Percentiles rank a stretch among this genome's conserved stretches.
phyloP scores from a whole-genome alignment of 2,797 vertebrate genomes.

The Parauchenoglanis ngamensis region DNA sequence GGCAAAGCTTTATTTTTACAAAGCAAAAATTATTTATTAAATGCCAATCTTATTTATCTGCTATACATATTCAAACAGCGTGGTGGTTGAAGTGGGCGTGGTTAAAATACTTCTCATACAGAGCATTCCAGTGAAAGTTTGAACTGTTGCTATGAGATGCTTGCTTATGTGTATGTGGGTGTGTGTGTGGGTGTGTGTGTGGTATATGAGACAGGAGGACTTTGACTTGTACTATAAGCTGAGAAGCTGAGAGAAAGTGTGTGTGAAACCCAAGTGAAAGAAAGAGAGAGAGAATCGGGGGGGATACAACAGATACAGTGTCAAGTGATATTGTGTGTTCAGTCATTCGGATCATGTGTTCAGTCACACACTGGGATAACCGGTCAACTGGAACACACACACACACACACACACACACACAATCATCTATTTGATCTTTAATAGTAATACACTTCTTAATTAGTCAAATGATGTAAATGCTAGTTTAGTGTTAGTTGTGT shows the following conservation, averaged over 20 bases:
- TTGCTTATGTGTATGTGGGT: neutral
- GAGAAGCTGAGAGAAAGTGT: neutral
- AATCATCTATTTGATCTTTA: neutral
- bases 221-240: neutral
- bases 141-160: no score
- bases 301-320: neutral
- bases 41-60: no score
- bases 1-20: no score
- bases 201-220: neutral
- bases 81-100: no score
- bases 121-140: no score
- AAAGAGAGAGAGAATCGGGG: neutral
- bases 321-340: constrained; percentile 6
- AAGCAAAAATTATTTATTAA: no score
- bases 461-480: no score
- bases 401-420: neutral
- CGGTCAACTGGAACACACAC: neutral
- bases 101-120: no score
- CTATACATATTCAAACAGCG: no score
- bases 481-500: no score
- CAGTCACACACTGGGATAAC: neutral
- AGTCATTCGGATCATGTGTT: constrained; percentile 3
- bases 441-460: no score
- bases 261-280: neutral
- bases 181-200: neutral